Percentiles rank a stretch among this genome's conserved stretches.
phyloP scores from a whole-genome alignment of 2,888 invertebrate genomes.

The Eristalis pertinax region DNA sequence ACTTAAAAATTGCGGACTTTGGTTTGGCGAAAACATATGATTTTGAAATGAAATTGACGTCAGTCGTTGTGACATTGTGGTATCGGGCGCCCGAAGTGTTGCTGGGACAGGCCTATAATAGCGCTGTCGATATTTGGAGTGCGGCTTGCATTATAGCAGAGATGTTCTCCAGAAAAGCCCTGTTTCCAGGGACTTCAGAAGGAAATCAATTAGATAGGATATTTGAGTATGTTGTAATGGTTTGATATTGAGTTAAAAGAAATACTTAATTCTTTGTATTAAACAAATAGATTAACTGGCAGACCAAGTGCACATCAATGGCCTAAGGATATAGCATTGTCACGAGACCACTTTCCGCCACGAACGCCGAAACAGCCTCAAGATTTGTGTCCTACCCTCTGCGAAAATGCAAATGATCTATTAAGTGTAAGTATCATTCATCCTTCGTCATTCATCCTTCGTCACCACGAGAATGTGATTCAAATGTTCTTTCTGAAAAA shows the following conservation, averaged over 20 bases:
- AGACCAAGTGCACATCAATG: slow-evolving; percentile 91
- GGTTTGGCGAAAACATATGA: slow-evolving; percentile 97
- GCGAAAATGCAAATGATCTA: slow-evolving; percentile 87
- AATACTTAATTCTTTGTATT: slow-evolving; percentile 72
- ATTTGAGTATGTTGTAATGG: slow-evolving; percentile 85
- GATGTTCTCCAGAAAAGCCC: slow-evolving; percentile 88
- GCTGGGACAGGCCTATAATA: slow-evolving; percentile 93
- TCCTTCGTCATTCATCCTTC: neutral
- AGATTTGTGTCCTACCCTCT: slow-evolving; percentile 88
- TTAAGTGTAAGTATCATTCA: slow-evolving; percentile 83
- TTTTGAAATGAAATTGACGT: slow-evolving; percentile 95
- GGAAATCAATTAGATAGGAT: slow-evolving; percentile 95
- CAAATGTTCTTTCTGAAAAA: no score
- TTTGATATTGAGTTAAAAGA: neutral
- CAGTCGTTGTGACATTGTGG: slow-evolving; percentile 98
- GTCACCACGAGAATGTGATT: no score
- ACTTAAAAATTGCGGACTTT: slow-evolving; percentile 96
- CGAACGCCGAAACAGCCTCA: slow-evolving; percentile 86
- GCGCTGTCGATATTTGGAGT: slow-evolving; percentile 98
- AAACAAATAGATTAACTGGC: slow-evolving; percentile 88
- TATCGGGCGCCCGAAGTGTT: slow-evolving; percentile 95
- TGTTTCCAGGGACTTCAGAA: slow-evolving; percentile 95
- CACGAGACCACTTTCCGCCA: slow-evolving; percentile 89
- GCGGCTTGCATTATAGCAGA: slow-evolving; percentile 97
- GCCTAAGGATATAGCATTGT: slow-evolving; percentile 90